Evolutionary conservation across 1,140 invertebrate species (phyloP).

Genomic region (Drosophila grimshawi): DNA sequence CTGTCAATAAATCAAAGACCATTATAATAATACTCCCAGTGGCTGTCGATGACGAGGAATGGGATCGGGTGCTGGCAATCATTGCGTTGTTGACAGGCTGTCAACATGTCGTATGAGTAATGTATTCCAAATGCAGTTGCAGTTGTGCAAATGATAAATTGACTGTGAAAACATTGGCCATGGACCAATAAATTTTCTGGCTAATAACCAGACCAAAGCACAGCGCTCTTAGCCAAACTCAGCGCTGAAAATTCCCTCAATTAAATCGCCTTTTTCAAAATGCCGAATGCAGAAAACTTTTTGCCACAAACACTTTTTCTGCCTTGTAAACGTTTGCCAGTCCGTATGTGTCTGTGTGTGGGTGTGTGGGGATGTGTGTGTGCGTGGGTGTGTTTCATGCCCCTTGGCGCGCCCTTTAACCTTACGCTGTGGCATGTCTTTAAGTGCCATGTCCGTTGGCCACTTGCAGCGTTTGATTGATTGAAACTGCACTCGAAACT

Average conservation of each 20-base stretch:
- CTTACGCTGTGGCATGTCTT: slow-evolving; percentile 51
- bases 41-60: too few relatives aligned
- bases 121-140: slow-evolving; percentile 69
- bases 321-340: neutral
- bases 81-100: slow-evolving; percentile 65
- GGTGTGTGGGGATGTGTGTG: slow-evolving; percentile 13
- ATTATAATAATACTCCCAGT: too few relatives aligned
- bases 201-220: slow-evolving; percentile 45
- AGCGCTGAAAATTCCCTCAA: slow-evolving; percentile 47
- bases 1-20: too few relatives aligned
- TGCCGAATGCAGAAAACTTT: slow-evolving; percentile 44
- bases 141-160: slow-evolving; percentile 74
- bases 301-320: slow-evolving; percentile 9
- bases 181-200: slow-evolving; percentile 41
- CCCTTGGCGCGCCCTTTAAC: slow-evolving; percentile 51
- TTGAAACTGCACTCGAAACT: slow-evolving; percentile 67
- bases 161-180: slow-evolving; percentile 49
- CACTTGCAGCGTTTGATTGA: slow-evolving; percentile 61
- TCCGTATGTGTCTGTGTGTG: slow-evolving; percentile 14
- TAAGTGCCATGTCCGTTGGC: slow-evolving; percentile 68
- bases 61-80: neutral
- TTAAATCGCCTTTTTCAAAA: slow-evolving; percentile 60
- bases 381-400: slow-evolving; percentile 5
- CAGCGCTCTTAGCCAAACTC: neutral
- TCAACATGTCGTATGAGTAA: slow-evolving; percentile 83